Evolutionary conservation across 2,113 vertebrate genomes (phyloP).

Genomic region (Lycaon pictus): DNA sequence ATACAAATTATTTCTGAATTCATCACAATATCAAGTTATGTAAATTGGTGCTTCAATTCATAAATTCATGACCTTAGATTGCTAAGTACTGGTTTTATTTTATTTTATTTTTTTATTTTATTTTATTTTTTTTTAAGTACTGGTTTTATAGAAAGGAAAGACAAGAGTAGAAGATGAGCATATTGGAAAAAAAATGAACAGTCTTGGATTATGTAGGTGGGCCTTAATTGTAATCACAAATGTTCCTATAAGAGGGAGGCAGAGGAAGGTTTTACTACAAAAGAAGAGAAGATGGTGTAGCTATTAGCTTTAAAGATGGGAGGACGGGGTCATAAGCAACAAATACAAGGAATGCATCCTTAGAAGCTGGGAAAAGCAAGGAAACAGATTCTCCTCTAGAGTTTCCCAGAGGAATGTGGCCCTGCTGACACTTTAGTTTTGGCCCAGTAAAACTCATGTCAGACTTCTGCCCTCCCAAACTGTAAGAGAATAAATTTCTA

Average conservation of each 20-base stretch:
- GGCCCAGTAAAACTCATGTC: constrained; percentile 25
- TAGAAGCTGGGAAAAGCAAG: not conserved
- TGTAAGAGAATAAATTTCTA: not conserved
- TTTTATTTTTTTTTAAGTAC: not conserved
- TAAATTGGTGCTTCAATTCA: not conserved
- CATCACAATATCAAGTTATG: not conserved
- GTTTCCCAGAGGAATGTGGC: not conserved
- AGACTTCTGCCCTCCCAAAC: not conserved
- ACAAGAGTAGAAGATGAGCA: constrained; percentile 40
- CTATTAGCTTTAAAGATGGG: constrained; percentile 6
- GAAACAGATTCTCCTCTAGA: not conserved
- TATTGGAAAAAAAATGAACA: not conserved
- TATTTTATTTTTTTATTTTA: too few species aligned
- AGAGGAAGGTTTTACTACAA: not conserved
- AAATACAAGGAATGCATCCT: not conserved
- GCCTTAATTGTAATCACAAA: not conserved
- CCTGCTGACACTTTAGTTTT: not conserved
- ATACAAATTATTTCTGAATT: constrained; percentile 50
- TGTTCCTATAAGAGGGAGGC: not conserved
- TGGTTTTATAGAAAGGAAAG: constrained; percentile 21
- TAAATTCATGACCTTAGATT: not conserved
- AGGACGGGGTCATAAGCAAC: not conserved
- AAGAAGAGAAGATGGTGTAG: not conserved
- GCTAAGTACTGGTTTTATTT: constrained; percentile 6
- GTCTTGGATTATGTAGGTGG: not conserved